Base-by-base conservation (phyloP, 2,888 invertebrate species). In the Sphaerophoria taeniata region DNA sequence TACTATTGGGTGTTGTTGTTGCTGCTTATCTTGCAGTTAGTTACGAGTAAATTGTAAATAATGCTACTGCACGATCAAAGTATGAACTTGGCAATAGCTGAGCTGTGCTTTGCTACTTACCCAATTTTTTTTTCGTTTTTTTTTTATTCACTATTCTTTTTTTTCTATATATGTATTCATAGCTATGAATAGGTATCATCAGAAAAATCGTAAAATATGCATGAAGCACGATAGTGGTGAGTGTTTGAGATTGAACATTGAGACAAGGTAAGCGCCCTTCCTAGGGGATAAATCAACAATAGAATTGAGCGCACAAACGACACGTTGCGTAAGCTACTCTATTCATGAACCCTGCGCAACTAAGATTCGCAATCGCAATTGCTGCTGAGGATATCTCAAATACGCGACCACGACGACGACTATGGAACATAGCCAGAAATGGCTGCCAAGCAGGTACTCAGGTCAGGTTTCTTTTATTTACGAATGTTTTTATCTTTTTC, bases 81-180 rank as follows among this genome's bases (percentile, higher is more conserved):
- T 24, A 60, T 60, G 60, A 60, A 60, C 60, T 60, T 60, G 60
- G 60, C 60, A 60, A 60, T 60, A 60, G 36, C 36, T 33, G n/a
- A 39, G 39, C 39, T 39, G 39, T 39, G 43, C 5, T 34, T 36
- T 56, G 56, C 56, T 60, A 60, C 60, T 60, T 60, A 60, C 60
- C 60, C 24, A 60, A 60, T 60, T 60, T 58, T 60, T 60, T 58
- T 9, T 16, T 9, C 39, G 24, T 12, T 11, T 60, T 24, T 6
- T 60, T 43, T n/a, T n/a, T n/a, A n/a, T n/a, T n/a, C n/a, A n/a
- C n/a, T n/a, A n/a, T n/a, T 6, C 24, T 43, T 43, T 9, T 24
- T 24, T 24, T 24, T 24, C n/a, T n/a, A n/a, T 34, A 7, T 33
- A 5, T 34, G 3, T 47, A 16, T 6, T n/a, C n/a, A 14, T 14